A percentile compares a stretch with the other conserved stretches of the same genome.
phyloP scores from a whole-genome alignment of 2,113 vertebrate genomes.

The Salvelinus namaycush region DNA sequence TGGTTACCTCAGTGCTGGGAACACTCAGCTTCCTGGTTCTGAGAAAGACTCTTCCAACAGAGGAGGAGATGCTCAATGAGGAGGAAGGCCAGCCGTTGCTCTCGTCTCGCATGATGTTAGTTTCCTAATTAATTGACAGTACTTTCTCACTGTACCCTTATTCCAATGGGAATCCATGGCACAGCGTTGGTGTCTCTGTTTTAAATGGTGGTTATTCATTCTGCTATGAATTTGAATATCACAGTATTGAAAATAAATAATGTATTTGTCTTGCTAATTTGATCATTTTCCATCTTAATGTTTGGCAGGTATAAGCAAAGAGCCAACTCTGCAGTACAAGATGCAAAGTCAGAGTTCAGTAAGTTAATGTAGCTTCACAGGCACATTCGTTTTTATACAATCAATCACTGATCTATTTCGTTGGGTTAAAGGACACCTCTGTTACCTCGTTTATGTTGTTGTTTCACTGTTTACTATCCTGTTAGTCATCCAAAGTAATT shows the following conservation, averaged over 20 bases:
- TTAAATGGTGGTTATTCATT: not conserved
- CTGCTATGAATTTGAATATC: not conserved
- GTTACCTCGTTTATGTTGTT: not conserved
- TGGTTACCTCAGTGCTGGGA: constrained; percentile 87
- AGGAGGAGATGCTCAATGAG: constrained; percentile 73
- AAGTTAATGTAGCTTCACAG: constrained; percentile 48
- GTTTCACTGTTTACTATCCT: not conserved
- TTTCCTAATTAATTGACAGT: not conserved
- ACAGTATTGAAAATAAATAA: not conserved
- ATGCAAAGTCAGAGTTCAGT: constrained; percentile 74
- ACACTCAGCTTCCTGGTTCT: constrained; percentile 91
- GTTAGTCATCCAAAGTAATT: not conserved
- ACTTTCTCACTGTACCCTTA: not conserved
- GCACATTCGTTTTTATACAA: not conserved
- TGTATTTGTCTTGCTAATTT: constrained; percentile 25
- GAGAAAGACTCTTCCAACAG: constrained; percentile 67
- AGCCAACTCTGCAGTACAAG: constrained; percentile 63
- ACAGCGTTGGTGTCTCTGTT: not conserved
- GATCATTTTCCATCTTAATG: not conserved
- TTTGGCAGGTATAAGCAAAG: constrained; percentile 69
- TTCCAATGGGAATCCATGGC: not conserved
- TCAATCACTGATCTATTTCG: not conserved
- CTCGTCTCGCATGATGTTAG: constrained; percentile 42
- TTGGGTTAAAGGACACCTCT: not conserved
- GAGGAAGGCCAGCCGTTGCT: constrained; percentile 75